Evolutionary conservation across 2,797 vertebrate species (phyloP).

Genomic region (Enteromius mattozi): DNA sequence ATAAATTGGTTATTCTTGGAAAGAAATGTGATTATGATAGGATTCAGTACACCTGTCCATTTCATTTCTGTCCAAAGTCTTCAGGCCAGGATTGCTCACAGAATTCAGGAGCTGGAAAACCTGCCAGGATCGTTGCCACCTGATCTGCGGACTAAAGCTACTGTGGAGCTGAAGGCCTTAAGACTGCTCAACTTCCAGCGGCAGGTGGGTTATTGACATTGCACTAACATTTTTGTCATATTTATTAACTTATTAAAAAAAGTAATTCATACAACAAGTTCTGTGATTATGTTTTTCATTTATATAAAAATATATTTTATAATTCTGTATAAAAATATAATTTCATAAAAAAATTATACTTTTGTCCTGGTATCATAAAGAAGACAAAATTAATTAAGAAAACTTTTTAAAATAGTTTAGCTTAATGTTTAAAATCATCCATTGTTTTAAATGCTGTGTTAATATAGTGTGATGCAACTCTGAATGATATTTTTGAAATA

Average conservation of each 20-base stretch:
- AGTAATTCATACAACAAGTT: neutral
- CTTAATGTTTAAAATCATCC: neutral
- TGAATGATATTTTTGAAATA: neutral
- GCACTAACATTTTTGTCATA: neutral
- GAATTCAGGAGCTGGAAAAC: slow-evolving; percentile 97
- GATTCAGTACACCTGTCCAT: neutral
- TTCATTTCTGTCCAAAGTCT: slow-evolving; percentile 76
- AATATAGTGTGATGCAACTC: neutral
- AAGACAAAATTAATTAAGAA: neutral
- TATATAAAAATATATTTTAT: neutral
- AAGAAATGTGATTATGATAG: neutral
- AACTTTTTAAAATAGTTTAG: neutral
- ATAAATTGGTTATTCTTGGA: neutral
- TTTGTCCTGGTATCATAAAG: neutral
- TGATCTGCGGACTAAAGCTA: slow-evolving; percentile 96
- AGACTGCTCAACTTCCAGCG: slow-evolving; percentile 96
- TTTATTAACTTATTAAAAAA: neutral
- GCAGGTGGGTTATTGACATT: slow-evolving; percentile 79
- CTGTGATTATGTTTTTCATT: neutral
- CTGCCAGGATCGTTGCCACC: slow-evolving; percentile 94
- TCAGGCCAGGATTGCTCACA: slow-evolving; percentile 96
- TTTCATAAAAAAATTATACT: neutral
- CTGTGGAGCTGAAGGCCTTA: slow-evolving; percentile 95
- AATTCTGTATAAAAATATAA: neutral
- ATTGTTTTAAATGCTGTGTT: neutral